phyloP scores from a whole-genome alignment of 1,140 invertebrate genomes.

The Ostrea denselamellosa region DNA sequence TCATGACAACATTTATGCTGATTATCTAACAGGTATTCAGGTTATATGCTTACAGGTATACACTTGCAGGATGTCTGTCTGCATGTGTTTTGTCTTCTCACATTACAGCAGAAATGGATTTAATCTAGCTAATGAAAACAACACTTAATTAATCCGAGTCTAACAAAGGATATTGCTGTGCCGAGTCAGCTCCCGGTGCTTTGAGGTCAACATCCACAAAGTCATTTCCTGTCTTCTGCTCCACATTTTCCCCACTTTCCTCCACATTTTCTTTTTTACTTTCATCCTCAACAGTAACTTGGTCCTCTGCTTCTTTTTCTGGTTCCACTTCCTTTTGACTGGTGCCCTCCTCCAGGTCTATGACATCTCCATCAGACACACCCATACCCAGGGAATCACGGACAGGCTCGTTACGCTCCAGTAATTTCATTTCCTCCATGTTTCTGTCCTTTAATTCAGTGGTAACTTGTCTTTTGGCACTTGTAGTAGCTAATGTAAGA shows the following conservation, averaged over 20 bases:
- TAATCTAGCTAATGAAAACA: not conserved
- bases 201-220: conserved; percentile 10
- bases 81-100: not conserved
- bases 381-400: not conserved
- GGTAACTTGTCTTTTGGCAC: not conserved
- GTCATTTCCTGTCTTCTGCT: conserved; percentile 13
- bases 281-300: not conserved
- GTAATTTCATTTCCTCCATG: conserved; percentile 21
- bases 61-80: not conserved
- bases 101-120: not conserved
- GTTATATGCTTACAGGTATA: not conserved
- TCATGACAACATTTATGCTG: conserved; percentile 9
- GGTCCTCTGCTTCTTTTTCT: not conserved
- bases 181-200: not conserved
- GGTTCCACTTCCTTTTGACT: conserved; percentile 6
- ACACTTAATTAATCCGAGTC: conserved; percentile 8
- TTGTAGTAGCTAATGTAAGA: too few species aligned
- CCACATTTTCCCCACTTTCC: not conserved
- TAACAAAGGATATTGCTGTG: not conserved
- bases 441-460: not conserved
- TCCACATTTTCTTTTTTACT: not conserved
- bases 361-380: not conserved
- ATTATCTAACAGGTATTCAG: not conserved
- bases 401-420: not conserved
- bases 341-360: conserved; percentile 21